These are phyloP conservation scores for Arge pagana DNA, from an alignment of 2,888 invertebrate species.

Conservation along the genomic window DNA sequence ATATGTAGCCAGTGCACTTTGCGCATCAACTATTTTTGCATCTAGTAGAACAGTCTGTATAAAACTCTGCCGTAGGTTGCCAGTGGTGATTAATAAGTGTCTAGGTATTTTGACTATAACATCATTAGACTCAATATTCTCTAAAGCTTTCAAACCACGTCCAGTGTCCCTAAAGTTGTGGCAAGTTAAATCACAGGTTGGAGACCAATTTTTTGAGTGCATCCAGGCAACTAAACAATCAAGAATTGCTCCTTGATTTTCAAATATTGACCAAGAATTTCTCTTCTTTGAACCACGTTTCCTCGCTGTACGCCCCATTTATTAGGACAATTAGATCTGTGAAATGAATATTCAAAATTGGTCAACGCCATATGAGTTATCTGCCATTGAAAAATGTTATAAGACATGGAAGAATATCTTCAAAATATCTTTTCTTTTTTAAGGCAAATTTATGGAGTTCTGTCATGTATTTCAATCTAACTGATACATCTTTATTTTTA, in stretches of 20 bases:
- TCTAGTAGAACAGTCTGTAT: constrained; percentile 39
- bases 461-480: not conserved
- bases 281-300: constrained; percentile 41
- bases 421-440: not conserved
- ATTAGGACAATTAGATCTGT: constrained; percentile 20
- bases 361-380: not conserved
- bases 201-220: constrained; percentile 36
- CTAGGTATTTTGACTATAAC: constrained; percentile 62
- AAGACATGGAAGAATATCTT: not conserved
- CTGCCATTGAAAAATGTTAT: not conserved
- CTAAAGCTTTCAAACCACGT: constrained; percentile 69
- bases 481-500: no score
- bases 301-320: constrained; percentile 50
- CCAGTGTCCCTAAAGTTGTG: constrained; percentile 69
- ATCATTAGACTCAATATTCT: constrained; percentile 56
- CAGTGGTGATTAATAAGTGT: constrained; percentile 60
- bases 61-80: constrained; percentile 48
- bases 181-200: constrained; percentile 38
- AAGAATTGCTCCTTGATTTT: constrained; percentile 31
- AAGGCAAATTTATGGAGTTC: not conserved
- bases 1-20: constrained; percentile 76
- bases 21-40: constrained; percentile 59
- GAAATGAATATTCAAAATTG: constrained; percentile 16
- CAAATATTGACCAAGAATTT: constrained; percentile 27
- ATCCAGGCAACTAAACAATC: constrained; percentile 44